Base-by-base conservation (phyloP, 2,888 invertebrate species). In the Leucophenga maculata region DNA sequence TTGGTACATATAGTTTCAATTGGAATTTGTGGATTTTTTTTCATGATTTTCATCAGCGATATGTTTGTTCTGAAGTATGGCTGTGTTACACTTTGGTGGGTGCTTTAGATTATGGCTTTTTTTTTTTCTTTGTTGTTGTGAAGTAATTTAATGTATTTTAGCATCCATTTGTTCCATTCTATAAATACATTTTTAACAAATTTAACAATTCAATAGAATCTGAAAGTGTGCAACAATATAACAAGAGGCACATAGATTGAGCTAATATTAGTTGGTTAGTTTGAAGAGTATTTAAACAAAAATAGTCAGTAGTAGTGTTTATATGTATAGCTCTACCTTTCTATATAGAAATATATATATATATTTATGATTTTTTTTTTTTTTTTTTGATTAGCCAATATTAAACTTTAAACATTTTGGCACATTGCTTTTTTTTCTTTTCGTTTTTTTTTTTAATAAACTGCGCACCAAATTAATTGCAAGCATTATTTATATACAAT, bases 191-290 rank as follows among this genome's bases (percentile, higher is more conserved):
- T 64, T 26, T 46, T 18, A 50, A 50, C 50, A 57, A 57, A 26
- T 22, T 57, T 57, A 22, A 57, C 26, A 57, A 57, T 57, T 31
- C 31, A 46, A 59, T 67, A 55, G 44, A 67, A 44, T 31, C 22
- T 16, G 55, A 68, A 32, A 68, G 46, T 64, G 68, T 64, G 68
- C 68, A 68, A 64, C 67, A 48, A 64, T 18, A 22, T n/a, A 44
- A 32, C 69, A 77, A 75, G 74, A 78, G 76, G 80, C 82, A 82
- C 80, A 73, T 72, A 69, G 71, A 72, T 75, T 72, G 8, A 64
- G 62, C 48, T 46, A 64, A 60, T 50, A 50, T 4, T 46, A 50
- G n/a, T 50, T 46, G n/a, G n/a, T 50, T 11, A 39, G 39, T 39
- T 39, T 11, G 39, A 39, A 39, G 39, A 39, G 11, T 1, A 11